phyloP scores from a whole-genome alignment of 2,888 invertebrate genomes.

The Ichneumoninae sp. region DNA sequence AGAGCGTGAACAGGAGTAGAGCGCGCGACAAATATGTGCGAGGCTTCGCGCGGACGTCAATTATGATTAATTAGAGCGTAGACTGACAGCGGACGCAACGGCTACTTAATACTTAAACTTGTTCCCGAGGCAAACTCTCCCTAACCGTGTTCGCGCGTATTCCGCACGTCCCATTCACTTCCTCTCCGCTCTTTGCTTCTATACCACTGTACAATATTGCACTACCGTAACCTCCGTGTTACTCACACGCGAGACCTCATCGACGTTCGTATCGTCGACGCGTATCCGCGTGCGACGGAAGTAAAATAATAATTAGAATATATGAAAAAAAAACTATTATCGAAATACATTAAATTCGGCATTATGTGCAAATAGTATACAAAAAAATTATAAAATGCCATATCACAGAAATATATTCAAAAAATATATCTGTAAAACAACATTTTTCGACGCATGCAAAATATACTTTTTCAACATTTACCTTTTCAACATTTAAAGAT shows the following conservation, averaged over 20 bases:
- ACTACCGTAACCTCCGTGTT: neutral
- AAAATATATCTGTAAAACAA: neutral
- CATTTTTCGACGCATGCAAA: neutral
- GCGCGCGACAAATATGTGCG: conserved; percentile 77
- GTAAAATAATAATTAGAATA: neutral
- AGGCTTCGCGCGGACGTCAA: conserved; percentile 84
- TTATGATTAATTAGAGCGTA: conserved; percentile 84
- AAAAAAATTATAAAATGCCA: neutral
- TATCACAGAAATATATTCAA: neutral
- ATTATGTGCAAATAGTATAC: neutral
- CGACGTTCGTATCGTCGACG: neutral
- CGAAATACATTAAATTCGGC: neutral
- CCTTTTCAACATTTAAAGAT: too few relatives aligned
- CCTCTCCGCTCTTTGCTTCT: conserved; percentile 59
- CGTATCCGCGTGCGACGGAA: neutral
- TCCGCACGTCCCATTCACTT: conserved; percentile 67
- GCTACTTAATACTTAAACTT: conserved; percentile 83
- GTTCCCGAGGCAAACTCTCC: conserved; percentile 72
- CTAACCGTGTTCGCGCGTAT: conserved; percentile 37
- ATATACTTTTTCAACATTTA: too few relatives aligned
- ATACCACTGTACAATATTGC: conserved; percentile 4
- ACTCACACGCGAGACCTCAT: neutral
- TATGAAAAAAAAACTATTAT: neutral
- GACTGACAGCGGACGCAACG: conserved; percentile 84
- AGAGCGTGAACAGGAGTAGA: conserved; percentile 12